Conservation (phyloP, 2,797 vertebrate genomes). For the Anguilla obscura region DNA sequence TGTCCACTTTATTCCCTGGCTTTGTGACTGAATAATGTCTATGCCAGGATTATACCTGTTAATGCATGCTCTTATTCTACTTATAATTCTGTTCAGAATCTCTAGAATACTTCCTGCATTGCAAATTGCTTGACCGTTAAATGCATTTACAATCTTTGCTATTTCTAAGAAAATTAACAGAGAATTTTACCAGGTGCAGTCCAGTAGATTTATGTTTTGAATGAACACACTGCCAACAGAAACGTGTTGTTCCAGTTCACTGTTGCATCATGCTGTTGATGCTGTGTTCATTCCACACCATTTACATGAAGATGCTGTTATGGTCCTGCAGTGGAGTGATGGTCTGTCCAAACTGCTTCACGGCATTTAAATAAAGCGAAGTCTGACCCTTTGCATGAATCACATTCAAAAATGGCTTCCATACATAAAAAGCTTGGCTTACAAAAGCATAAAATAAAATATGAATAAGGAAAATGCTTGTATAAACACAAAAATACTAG, state of each 20-base stretch:
- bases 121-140: neutral
- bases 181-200: neutral
- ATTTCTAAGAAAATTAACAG: neutral
- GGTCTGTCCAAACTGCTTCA: neutral
- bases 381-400: neutral
- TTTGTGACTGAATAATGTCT: neutral
- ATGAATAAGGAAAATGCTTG: neutral
- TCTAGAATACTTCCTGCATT: neutral
- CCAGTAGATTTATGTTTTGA: neutral
- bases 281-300: neutral
- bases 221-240: neutral
- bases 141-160: neutral
- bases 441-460: neutral
- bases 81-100: neutral
- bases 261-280: neutral
- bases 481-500: neutral
- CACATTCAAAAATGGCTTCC: neutral
- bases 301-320: neutral
- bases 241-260: neutral
- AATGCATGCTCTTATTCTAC: neutral
- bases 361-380: neutral
- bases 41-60: neutral
- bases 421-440: neutral
- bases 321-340: neutral
- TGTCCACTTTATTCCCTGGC: neutral